Base-by-base conservation (phyloP, 1,140 invertebrate genomes). In the Anastrepha obliqua region DNA sequence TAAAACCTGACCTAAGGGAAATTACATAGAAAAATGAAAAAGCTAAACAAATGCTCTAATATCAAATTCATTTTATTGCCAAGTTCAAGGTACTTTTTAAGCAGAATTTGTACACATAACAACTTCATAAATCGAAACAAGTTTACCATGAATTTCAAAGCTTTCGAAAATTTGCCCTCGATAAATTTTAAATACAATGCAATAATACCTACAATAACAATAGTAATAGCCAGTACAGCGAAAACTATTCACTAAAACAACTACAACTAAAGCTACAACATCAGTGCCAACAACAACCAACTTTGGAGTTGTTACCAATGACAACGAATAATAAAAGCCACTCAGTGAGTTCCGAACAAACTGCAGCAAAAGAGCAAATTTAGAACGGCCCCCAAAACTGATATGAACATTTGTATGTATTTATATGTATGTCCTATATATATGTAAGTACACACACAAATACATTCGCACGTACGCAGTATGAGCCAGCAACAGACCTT, bases 161-260 rank as follows among this genome's bases (percentile, higher is more conserved):
- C 42, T 44, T 74, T 74, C 42, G 39, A 44, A 74, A 74, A 74
- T 74, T 74, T 42, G 67, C 67, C 67, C 67, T 74, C 67, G 11
- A 74, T 74, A 74, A 74, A 74, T 74, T 47, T 74, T 47, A 74
- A 74, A 74, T 74, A 74, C 67, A 74, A 44, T 74, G 44, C 67
- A 47, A 17, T 44, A 74, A 44, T 74, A n/a, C 39, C 39, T 3
- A 74, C 13, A 74, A 17, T 47, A 74, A 7, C 11, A 74, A 47
- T 15, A 70, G 9, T 13, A 44, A 17, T 15, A 47, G 5, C 39
- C 47, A 74, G 6, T 1, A 47, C 44, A 13, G 3, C 67, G 44
- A 74, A 55, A 55, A 55, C 6, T 8, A 55, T 55, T 55, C 9
- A 7, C 51, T 1, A 1, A 29, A 39, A 15, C 29, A 67, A 67